Evolutionary conservation across 2,888 invertebrate genomes (phyloP).

Genomic region (Alitta virens): DNA sequence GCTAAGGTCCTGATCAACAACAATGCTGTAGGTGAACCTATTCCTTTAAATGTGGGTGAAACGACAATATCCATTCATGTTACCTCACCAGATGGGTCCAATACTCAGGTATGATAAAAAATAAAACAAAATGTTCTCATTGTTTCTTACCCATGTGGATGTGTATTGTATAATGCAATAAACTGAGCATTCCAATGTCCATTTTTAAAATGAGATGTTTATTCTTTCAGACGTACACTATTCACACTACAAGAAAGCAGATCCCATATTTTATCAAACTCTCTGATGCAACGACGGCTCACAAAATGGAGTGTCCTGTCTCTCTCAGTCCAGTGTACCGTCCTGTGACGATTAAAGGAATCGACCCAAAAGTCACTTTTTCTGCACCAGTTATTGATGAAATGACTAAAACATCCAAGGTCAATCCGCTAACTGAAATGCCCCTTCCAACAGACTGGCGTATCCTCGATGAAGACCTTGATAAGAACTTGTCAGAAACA

Average conservation of each 20-base stretch:
- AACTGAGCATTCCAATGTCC: no score
- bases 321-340: constrained; percentile 48
- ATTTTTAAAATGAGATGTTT: no score
- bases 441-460: constrained; percentile 44
- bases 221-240: constrained; percentile 42
- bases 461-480: constrained; percentile 43
- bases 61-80: constrained; percentile 44
- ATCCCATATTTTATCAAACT: constrained; percentile 48
- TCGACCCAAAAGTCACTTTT: constrained; percentile 49
- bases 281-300: constrained; percentile 35
- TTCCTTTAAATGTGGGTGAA: constrained; percentile 44
- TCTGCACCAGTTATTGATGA: constrained; percentile 48
- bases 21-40: constrained; percentile 35
- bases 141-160: no score
- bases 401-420: constrained; percentile 47
- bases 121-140: no score
- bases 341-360: constrained; percentile 47
- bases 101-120: constrained; percentile 44
- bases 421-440: constrained; percentile 46
- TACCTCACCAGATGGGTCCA: constrained; percentile 52
- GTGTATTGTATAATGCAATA: no score
- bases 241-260: constrained; percentile 41
- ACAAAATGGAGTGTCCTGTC: constrained; percentile 49
- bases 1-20: constrained; percentile 40
- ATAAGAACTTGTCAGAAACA: constrained; percentile 41